A percentile compares a stretch with the other conserved stretches of the same genome.
These are phyloP conservation scores for Ophion costatus DNA, from an alignment of 2,888 invertebrate genomes.

Conservation along the genomic window DNA sequence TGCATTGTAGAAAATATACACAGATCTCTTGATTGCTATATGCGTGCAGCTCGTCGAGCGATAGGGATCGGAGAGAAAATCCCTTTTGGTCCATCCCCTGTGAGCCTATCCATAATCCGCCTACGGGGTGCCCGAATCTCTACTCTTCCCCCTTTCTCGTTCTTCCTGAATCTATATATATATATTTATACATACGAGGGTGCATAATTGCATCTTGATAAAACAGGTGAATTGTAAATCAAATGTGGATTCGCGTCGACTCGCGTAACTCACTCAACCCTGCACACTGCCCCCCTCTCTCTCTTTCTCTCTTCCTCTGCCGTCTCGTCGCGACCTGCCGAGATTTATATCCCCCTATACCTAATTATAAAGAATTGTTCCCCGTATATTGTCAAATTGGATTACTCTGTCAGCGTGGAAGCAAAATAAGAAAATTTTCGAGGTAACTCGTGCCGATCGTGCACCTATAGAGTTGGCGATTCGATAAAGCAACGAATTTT, in stretches of 20 bases:
- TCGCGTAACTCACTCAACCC: slow-evolving; percentile 54
- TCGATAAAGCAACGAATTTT: no score
- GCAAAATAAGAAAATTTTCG: not conserved
- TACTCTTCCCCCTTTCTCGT: slow-evolving; percentile 25
- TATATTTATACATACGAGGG: slow-evolving; percentile 68
- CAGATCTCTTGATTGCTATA: slow-evolving; percentile 28
- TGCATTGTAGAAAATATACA: slow-evolving; percentile 3
- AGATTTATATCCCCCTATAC: slow-evolving; percentile 8
- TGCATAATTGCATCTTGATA: slow-evolving; percentile 81
- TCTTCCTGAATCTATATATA: slow-evolving; percentile 39
- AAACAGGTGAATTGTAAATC: slow-evolving; percentile 81
- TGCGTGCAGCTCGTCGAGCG: slow-evolving; percentile 57
- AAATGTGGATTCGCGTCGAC: slow-evolving; percentile 75
- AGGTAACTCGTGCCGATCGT: no score
- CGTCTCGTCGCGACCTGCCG: not conserved
- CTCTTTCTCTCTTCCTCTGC: not conserved
- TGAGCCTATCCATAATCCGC: slow-evolving; percentile 77
- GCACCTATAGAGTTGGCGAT: no score
- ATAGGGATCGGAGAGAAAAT: slow-evolving; percentile 61
- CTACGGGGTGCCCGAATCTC: slow-evolving; percentile 69
- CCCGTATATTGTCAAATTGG: slow-evolving; percentile 16
- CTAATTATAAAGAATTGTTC: slow-evolving; percentile 42
- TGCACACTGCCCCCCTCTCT: not conserved
- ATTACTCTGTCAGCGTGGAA: not conserved
- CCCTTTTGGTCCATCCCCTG: slow-evolving; percentile 70